Conservation (phyloP, 2,797 vertebrate genomes). For the Rhynchotus rufescens region DNA sequence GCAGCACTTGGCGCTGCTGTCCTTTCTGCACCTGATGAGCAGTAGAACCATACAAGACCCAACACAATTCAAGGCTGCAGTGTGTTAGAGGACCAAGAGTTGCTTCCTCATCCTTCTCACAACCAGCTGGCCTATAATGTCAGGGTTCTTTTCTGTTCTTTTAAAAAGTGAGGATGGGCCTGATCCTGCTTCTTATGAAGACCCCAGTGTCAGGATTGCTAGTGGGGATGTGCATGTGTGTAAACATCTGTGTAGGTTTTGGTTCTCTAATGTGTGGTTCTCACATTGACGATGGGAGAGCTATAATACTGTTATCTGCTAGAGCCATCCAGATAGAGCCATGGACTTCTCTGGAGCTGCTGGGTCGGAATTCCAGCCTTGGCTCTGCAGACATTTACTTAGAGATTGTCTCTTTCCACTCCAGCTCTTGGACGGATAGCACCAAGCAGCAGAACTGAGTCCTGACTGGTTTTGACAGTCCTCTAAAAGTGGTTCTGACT, state of each 20-base stretch:
- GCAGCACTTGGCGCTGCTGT: background rate
- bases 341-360: background rate
- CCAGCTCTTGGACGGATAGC: background rate
- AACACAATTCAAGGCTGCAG: constrained; percentile 21
- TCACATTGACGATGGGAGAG: background rate
- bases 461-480: constrained; percentile 24
- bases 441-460: background rate
- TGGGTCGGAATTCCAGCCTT: background rate
- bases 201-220: background rate
- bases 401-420: background rate
- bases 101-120: background rate
- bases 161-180: background rate
- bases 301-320: background rate
- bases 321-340: background rate
- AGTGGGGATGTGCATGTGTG: background rate
- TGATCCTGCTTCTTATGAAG: background rate
- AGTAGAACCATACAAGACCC: background rate
- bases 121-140: constrained; percentile 27
- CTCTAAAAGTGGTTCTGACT: background rate
- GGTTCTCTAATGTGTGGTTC: background rate
- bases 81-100: constrained; percentile 31
- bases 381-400: background rate
- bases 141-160: background rate
- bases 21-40: background rate
- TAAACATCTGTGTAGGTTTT: background rate